Evolutionary conservation across 2,113 vertebrate species (phyloP), one percentile per base, ranked within the genome.

Genomic region (Neolamprologus hecqui): DNA sequence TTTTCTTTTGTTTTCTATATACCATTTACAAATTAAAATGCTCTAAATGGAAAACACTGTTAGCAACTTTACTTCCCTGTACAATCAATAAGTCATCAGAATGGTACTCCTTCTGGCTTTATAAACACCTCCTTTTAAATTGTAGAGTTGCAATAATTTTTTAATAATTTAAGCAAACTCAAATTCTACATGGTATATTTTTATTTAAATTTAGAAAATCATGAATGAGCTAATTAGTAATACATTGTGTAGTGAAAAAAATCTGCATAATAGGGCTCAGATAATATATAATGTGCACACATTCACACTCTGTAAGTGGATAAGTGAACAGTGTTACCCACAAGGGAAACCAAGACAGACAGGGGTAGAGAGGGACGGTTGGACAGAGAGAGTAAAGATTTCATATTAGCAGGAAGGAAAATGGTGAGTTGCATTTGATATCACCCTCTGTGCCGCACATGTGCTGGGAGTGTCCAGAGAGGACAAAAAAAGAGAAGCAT

Each of bases 361-460:
- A 3, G 28, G 2, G 35, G 4, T 8, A 63, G 58, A 83, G n/a
- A 58, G 45, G 26, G 37, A 63, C 42, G 40, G 70, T 13, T 79
- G 79, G 80, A 87, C 77, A 51, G 49, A 40, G 28, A 73, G 21
- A 49, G 81, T 84, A 77, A 86, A 87, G 23, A 91, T 91, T 92
- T 91, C 21, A 87, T 86, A 79, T 82, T 88, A 84, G 54, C 77
- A 63, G 55, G 28, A 68, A 63, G 49, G 23, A 60, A 84, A 84
- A 84, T 73, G 53, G 83, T 79, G 86, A 87, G 88, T 63, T 93
- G 92, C 94, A 96, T 97, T 97, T 96, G 97, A 97, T 97, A 97
- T 96, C 96, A 94, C 96, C 97, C 97, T 97, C 98, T 98, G 97
- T 95, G 90, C 93, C 93, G 94, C 98, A 98, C 97, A 97, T 96